Conservation (phyloP, 2,113 vertebrate genomes). For the Nymphicus hollandicus region DNA sequence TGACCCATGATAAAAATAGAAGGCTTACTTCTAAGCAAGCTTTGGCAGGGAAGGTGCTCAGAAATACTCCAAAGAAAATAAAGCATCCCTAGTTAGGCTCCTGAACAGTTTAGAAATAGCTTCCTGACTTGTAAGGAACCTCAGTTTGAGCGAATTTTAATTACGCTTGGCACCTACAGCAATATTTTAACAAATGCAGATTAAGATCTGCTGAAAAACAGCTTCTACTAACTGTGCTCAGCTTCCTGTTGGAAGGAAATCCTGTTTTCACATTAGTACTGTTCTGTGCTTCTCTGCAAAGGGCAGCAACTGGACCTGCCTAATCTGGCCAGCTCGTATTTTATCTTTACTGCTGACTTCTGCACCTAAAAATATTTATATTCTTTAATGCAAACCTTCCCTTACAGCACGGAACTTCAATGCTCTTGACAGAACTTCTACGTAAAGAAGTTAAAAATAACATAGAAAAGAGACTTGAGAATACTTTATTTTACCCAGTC, state of each 20-base stretch:
- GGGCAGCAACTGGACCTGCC: background rate
- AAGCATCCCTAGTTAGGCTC: background rate
- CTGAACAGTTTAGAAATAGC: background rate
- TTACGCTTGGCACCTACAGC: background rate
- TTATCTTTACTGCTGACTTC: background rate
- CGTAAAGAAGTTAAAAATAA: background rate
- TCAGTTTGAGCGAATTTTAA: background rate
- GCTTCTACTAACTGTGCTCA: background rate
- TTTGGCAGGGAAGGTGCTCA: background rate
- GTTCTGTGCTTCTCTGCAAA: background rate
- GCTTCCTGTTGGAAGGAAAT: background rate
- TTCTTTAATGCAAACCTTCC: background rate
- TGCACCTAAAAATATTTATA: background rate
- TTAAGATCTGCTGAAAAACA: background rate
- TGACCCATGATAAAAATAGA: background rate
- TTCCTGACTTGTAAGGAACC: background rate
- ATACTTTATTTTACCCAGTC: background rate
- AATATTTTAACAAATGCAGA: background rate
- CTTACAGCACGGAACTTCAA: background rate
- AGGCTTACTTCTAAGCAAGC: constrained; percentile 6
- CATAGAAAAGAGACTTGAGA: background rate
- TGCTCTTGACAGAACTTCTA: background rate
- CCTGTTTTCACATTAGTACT: background rate
- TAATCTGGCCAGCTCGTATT: background rate
- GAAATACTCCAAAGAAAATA: background rate